Conservation (phyloP, 2,888 invertebrate genomes). For the Tetranychus piercei region DNA sequence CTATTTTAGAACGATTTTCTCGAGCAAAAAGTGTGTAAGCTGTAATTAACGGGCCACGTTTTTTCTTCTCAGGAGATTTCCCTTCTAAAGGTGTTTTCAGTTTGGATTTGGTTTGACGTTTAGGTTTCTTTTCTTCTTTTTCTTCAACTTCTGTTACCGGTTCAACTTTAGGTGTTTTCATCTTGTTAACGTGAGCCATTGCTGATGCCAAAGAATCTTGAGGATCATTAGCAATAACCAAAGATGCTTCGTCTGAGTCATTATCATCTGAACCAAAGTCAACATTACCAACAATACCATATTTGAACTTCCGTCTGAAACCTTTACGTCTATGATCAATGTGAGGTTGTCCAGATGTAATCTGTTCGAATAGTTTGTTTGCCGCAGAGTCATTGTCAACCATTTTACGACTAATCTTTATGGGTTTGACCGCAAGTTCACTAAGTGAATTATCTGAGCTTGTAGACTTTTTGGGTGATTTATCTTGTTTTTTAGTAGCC, state of each 20-base stretch:
- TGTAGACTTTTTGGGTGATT: not conserved
- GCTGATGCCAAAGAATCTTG: conserved; percentile 7
- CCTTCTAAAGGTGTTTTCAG: not conserved
- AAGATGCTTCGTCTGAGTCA: conserved; percentile 12
- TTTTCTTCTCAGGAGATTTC: conserved; percentile 12
- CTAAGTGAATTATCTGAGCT: not conserved
- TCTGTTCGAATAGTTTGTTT: conserved; percentile 29
- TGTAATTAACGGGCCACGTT: conserved; percentile 46
- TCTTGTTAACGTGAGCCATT: conserved; percentile 5
- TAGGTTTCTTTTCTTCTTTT: not conserved
- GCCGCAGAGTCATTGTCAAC: conserved; percentile 30
- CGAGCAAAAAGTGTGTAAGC: conserved; percentile 83
- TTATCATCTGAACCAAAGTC: conserved; percentile 13
- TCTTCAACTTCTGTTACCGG: not conserved
- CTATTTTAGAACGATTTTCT: conserved; percentile 52
- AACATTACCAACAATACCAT: conserved; percentile 11
- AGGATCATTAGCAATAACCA: conserved; percentile 14
- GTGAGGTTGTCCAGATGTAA: conserved; percentile 13
- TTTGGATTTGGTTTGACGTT: conserved; percentile 5
- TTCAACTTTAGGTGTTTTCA: conserved; percentile 5
- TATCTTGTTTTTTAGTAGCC: not conserved
- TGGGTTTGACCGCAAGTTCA: not conserved
- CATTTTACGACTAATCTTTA: conserved; percentile 26
- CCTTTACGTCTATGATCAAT: conserved; percentile 9
- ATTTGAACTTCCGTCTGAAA: not conserved